Evolutionary conservation across 2,113 vertebrate genomes (phyloP), one percentile per base, ranked within the genome.

Genomic region (Dicaeum eximium): DNA sequence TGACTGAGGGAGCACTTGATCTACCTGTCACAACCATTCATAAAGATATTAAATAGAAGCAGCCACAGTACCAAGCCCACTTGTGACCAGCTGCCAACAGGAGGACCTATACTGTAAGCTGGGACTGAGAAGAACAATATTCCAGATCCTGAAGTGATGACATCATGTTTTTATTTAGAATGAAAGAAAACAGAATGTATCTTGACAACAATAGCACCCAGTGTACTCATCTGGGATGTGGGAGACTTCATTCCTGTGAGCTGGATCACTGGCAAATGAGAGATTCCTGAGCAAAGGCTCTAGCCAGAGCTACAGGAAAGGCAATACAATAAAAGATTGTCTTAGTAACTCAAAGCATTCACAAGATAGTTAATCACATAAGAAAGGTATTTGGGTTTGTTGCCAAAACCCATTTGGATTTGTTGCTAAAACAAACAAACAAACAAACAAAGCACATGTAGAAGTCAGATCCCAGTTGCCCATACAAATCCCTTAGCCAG

Each of bases 1-100:
- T 40, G 11, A 18, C 30, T 51, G 31, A 78, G 22, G 13, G 23
- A 78, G 16, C 15, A 37, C 16, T 66, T 0, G 0, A 22, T 71
- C 5, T 5, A 19, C 30, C 30, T 0, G 0, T 60, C 9, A 13
- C 15, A 56, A 31, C 60, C 23, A 72, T 24, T 48, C 16, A 38
- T 27, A 56, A 66, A 60, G 8, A n/a, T 18, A 50, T 61, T 48
- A n/a, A 79, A 61, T 3, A 61, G 35, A 78, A 72, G 8, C 8
- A 27, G 35, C 27, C 75, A 5, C 14, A 42, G 13, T 10, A 25
- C 5, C 11, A 4, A 65, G 31, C 15, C 23, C 35, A 48, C 7
- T 38, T 44, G 17, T 48, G 40, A 44, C 31, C 4, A 11, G 20
- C 20, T 10, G 5, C 10, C 56, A 65, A 7, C 18, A 61, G 27